A percentile compares a stretch with the other conserved stretches of the same genome.
These are phyloP conservation scores for Monopterus albus DNA, from an alignment of 2,113 vertebrate species.

Conservation along the genomic window DNA sequence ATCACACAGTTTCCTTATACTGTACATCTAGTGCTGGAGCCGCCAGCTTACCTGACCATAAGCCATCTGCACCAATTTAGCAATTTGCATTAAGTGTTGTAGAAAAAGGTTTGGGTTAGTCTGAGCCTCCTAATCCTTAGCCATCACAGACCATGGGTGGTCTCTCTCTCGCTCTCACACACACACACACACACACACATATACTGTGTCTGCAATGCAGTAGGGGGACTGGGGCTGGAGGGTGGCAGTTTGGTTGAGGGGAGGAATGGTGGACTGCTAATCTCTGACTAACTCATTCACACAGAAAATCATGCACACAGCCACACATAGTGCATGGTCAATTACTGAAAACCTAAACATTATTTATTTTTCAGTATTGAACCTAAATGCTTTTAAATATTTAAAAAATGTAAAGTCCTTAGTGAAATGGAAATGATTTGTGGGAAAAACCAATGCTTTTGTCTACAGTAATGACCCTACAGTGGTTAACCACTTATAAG, in stretches of 20 bases:
- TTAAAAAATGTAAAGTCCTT: no score
- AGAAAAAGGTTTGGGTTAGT: conserved; percentile 73
- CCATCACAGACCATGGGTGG: conserved; percentile 77
- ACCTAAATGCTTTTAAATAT: no score
- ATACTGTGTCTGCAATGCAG: conserved; percentile 58
- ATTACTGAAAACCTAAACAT: neutral
- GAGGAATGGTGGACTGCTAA: conserved; percentile 46
- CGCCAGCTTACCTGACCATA: conserved; percentile 63
- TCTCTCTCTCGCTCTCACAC: conserved; percentile 52
- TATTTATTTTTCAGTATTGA: neutral
- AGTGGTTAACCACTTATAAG: conserved; percentile 32
- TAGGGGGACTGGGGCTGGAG: conserved; percentile 34
- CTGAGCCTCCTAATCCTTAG: conserved; percentile 75
- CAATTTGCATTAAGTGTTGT: conserved; percentile 72
- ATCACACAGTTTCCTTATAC: conserved; percentile 44
- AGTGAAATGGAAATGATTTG: neutral
- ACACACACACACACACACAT: conserved; percentile 23
- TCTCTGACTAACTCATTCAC: conserved; percentile 17
- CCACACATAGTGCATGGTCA: neutral
- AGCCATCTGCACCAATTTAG: conserved; percentile 74
- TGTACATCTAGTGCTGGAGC: conserved; percentile 46
- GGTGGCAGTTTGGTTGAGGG: conserved; percentile 39
- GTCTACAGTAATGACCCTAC: conserved; percentile 18
- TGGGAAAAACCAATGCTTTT: conserved; percentile 10
- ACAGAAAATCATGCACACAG: conserved; percentile 6